Base-by-base conservation (phyloP, 2,113 vertebrate species). In the Mormoops blainvillei region DNA sequence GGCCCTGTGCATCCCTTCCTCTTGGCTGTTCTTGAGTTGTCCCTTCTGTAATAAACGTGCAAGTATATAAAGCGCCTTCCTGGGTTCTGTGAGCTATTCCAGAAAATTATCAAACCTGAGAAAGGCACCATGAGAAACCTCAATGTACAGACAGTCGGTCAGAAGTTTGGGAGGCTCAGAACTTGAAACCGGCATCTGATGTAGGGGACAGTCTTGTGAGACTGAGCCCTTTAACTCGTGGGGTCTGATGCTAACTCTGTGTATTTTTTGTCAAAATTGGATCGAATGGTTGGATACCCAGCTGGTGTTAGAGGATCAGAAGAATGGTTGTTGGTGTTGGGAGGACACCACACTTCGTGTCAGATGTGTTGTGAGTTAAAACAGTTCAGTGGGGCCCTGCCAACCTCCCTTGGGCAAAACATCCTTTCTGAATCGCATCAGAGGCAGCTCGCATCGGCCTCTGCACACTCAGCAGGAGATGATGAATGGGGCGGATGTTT, bases 111-210 rank as follows among this genome's bases (percentile, higher is more conserved):
- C 19, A 36, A 58, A 48, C 18, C 45, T 71, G 52, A 52, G 20
- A 12, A 43, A 19, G 36, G 36, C 5, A 4, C 45, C 31, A 36
- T 4, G 5, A 65, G 81, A 80, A 20, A 18, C 16, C 24, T 33
- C 18, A 1, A 19, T 15, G 31, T 18, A 38, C 0, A 83, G 48
- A 38, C 2, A 1, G 24, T 22, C 9, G 1, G 18, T 67, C 76
- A 67, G 43, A 83, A 93, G 33, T 10, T 36, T 4, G 28, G 18
- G 36, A 24, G 81, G 41, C 24, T 45, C 16, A 2, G 41, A 90
- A 70, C 67, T 38, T 81, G 28, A 14, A 77, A 14, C 36, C 24
- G 11, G 71, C 11, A 16, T 81, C 48, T 1, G 13, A 45, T 74
- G 45, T 2, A 43, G 36, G 11, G 50, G 16, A 1, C 7, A 19